Base-by-base conservation (phyloP, 2,113 vertebrate species). In the Ammospiza nelsoni region DNA sequence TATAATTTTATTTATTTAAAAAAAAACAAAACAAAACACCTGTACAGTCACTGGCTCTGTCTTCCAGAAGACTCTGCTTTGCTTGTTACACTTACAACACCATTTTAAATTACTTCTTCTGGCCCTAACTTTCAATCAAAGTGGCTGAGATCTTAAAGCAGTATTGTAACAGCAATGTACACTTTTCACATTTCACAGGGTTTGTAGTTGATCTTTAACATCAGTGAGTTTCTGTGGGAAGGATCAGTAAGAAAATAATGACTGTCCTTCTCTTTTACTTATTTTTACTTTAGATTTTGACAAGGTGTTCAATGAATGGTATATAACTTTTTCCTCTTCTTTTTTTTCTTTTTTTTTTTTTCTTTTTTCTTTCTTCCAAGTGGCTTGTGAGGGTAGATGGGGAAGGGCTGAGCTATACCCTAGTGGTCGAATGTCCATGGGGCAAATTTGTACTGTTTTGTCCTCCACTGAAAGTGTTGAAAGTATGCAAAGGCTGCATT, bases 371-470 rank as follows among this genome's bases (percentile, higher is more conserved):
- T 85, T 97, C 95, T 95, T 96, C 87, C 52, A 61, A 85, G 93
- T 84, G 63, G 89, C 80, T 86, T 95, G n/a, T 86, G 84, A 88
- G 55, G 44, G 58, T 28, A 75, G 74, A 65, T 21, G 72, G 66
- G 68, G 84, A 79, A 71, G 61, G 5, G 87, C 48, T 57, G 92
- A 98, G 98, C 99, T 99, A 99, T 99, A 99, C 99, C 48, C 99
- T 94, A 15, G 99, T 99, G 87, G 99, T 99, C 0, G 99, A 99
- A 96, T 99, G 99, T 87, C 99, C 99, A 67, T 99, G 99, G 63
- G 99, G 99, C 49, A 99, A 81, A 96, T 99, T 99, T 79, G 98
- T 99, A 98, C 98, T 99, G 98, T 99, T 99, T 96, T 99, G 99
- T 75, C 98, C 98, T 52, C 98, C 98, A 67, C 98, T 98, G 83